phyloP scores from a whole-genome alignment of 2,888 invertebrate genomes.

The Perizoma affinitatum region DNA sequence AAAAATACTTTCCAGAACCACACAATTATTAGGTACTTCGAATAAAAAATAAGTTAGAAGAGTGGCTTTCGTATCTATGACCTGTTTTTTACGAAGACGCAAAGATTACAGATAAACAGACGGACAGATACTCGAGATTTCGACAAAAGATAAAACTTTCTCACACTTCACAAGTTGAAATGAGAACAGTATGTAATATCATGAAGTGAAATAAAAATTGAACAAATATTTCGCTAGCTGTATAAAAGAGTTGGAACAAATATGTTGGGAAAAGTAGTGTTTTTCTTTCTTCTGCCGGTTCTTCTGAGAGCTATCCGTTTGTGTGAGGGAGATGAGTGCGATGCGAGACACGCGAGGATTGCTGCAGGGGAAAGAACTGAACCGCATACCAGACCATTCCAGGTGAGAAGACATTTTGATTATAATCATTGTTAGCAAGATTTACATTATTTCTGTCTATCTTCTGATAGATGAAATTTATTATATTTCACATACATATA shows the following conservation, averaged over 20 bases:
- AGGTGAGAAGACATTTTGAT: slow-evolving; percentile 50
- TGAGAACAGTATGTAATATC: too few species aligned
- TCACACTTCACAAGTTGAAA: slow-evolving; percentile 35
- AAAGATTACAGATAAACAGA: slow-evolving; percentile 40
- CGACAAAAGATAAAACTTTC: slow-evolving; percentile 46
- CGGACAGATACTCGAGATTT: slow-evolving; percentile 38
- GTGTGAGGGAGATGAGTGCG: slow-evolving; percentile 52
- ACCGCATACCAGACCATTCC: slow-evolving; percentile 67
- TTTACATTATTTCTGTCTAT: too few species aligned
- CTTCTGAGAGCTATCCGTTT: slow-evolving; percentile 47
- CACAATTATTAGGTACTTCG: too few species aligned
- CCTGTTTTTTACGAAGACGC: slow-evolving; percentile 36
- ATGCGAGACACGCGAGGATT: slow-evolving; percentile 50
- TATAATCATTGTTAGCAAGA: too few species aligned
- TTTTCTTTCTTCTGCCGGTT: slow-evolving; percentile 46
- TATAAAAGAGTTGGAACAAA: slow-evolving; percentile 12
- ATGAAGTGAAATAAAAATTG: too few species aligned
- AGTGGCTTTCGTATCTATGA: slow-evolving; percentile 19
- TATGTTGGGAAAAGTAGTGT: slow-evolving; percentile 53
- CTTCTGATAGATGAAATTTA: too few species aligned
- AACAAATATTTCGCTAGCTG: too few species aligned
- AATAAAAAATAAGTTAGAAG: too few species aligned
- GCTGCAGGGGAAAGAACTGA: slow-evolving; percentile 58
- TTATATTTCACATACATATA: too few species aligned
- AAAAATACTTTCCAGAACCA: not conserved